phyloP scores from a whole-genome alignment of 1,140 invertebrate genomes.

The Apis florea region DNA sequence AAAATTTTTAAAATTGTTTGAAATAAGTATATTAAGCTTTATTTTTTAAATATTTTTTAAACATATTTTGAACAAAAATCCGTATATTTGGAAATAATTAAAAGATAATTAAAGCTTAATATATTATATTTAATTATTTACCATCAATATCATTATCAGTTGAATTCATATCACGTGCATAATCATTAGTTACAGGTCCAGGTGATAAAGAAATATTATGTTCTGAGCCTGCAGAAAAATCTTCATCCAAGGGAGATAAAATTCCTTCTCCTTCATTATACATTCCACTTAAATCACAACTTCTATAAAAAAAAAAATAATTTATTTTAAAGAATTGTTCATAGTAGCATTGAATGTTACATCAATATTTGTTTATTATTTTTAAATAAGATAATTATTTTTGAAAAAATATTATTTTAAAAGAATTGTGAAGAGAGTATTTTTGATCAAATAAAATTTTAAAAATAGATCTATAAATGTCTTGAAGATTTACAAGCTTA shows the following conservation, averaged over 20 bases:
- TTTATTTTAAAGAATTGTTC: slow-evolving; percentile 18
- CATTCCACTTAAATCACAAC: slow-evolving; percentile 75
- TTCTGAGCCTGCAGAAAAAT: slow-evolving; percentile 82
- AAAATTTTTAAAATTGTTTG: neutral
- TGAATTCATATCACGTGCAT: slow-evolving; percentile 25
- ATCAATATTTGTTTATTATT: neutral
- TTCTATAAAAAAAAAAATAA: slow-evolving; percentile 54
- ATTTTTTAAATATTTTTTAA: no score
- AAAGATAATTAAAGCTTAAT: neutral
- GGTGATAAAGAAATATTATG: slow-evolving; percentile 70
- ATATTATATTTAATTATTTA: slow-evolving; percentile 13
- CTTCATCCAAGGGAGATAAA: slow-evolving; percentile 85
- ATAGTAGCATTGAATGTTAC: neutral
- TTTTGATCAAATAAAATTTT: neutral
- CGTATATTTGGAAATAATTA: no score
- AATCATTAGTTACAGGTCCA: slow-evolving; percentile 40
- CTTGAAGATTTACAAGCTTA: no score
- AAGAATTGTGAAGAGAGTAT: no score
- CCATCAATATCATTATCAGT: slow-evolving; percentile 73
- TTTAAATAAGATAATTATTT: no score
- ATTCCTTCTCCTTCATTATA: slow-evolving; percentile 80
- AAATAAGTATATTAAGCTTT: neutral
- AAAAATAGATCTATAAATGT: neutral
- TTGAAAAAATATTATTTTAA: no score
- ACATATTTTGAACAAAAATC: no score